Percentiles rank a stretch among this genome's conserved stretches.
phyloP scores from a whole-genome alignment of 2,797 vertebrate species.

The Ctenopoma kingsleyae region DNA sequence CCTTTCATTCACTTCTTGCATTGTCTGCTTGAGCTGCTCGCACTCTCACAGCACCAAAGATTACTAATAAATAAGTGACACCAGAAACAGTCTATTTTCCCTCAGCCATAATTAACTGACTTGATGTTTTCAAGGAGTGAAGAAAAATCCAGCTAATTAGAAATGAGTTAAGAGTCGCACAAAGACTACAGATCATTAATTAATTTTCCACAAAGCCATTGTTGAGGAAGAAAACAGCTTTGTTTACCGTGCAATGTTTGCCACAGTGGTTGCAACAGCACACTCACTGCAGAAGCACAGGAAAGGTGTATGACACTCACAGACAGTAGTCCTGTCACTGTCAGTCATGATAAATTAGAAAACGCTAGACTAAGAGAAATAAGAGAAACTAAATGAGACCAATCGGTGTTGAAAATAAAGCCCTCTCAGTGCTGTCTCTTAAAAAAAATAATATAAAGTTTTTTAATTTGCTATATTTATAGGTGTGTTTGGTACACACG shows the following conservation, averaged over 20 bases:
- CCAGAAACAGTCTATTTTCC: constrained; percentile 68
- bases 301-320: constrained; percentile 27
- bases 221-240: constrained; percentile 62
- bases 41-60: constrained; percentile 63
- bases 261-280: constrained; percentile 9
- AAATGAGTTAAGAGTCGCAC: constrained; percentile 72
- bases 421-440: not conserved
- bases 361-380: not conserved
- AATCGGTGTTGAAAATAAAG: not conserved
- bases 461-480: not conserved
- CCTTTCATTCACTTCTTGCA: constrained; percentile 65
- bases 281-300: constrained; percentile 1
- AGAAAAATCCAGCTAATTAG: constrained; percentile 69
- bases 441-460: too few relatives aligned
- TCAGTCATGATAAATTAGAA: not conserved
- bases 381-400: not conserved
- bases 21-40: constrained; percentile 68
- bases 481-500: not conserved
- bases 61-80: constrained; percentile 76
- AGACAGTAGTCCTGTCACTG: constrained; percentile 1
- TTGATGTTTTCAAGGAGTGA: constrained; percentile 76
- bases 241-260: constrained; percentile 61
- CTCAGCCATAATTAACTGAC: constrained; percentile 76
- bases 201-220: constrained; percentile 69
- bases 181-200: constrained; percentile 75